phyloP scores from a whole-genome alignment of 2,113 vertebrate genomes.

The Verasper variegatus region DNA sequence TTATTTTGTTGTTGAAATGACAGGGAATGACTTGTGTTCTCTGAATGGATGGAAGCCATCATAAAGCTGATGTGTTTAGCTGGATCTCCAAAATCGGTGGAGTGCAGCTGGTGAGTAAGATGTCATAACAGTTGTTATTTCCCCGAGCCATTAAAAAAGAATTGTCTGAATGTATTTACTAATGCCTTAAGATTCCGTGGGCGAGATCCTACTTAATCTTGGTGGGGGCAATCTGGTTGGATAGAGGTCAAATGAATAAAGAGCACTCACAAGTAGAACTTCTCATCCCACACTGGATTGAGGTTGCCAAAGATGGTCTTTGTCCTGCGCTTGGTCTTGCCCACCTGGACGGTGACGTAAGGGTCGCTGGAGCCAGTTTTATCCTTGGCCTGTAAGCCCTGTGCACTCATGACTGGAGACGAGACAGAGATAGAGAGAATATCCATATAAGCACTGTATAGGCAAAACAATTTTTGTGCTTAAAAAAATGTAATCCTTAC shows the following conservation, averaged over 20 bases:
- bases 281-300: constrained; percentile 98
- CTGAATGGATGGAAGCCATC: constrained; percentile 9
- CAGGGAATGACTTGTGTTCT: constrained; percentile 13
- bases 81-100: constrained; percentile 7
- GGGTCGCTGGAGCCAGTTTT: constrained; percentile 99
- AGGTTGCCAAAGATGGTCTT: constrained; percentile 99
- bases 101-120: constrained; percentile 5
- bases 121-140: background rate
- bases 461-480: background rate
- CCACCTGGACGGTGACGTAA: constrained; percentile 98
- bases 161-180: constrained; percentile 13
- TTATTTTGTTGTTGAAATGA: constrained; percentile 1
- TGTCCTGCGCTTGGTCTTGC: constrained; percentile 95
- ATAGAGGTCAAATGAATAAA: constrained; percentile 26
- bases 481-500: no score
- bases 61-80: constrained; percentile 5
- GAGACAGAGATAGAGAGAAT: constrained; percentile 7
- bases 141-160: background rate
- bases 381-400: constrained; percentile 98
- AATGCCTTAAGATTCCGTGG: constrained; percentile 4
- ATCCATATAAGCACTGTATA: background rate
- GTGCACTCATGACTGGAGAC: constrained; percentile 92
- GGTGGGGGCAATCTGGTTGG: constrained; percentile 14
- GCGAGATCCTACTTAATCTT: constrained; percentile 22
- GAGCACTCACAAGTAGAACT: constrained; percentile 92